These are phyloP conservation scores for Erethizon dorsatum DNA, from an alignment of 2,797 vertebrate genomes.

Conservation along the genomic window DNA sequence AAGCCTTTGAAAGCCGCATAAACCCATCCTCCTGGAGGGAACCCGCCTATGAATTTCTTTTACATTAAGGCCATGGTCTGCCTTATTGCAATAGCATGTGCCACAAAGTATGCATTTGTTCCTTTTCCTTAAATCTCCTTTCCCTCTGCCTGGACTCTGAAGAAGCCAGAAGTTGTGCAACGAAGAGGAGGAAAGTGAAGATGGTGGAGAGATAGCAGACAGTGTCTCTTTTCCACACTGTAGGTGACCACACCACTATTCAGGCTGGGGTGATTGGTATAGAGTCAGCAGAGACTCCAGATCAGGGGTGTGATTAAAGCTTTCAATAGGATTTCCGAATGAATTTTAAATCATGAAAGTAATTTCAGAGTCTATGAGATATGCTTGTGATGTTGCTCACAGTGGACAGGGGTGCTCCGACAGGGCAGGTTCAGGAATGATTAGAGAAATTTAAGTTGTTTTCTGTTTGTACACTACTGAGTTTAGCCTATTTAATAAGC, in stretches of 20 bases:
- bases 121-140: not conserved
- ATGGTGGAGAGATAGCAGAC: not conserved
- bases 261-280: rapidly evolving
- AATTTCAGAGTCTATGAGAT: not conserved
- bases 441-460: slow-evolving; percentile 14
- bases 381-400: not conserved
- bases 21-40: not conserved
- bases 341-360: slow-evolving; percentile 39
- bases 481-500: not conserved
- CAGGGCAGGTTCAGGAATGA: not conserved
- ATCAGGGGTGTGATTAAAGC: not conserved
- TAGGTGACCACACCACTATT: not conserved
- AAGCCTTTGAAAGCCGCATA: not conserved
- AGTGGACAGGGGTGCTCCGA: not conserved
- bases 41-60: not conserved
- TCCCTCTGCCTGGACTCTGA: not conserved
- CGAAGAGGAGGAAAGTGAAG: not conserved
- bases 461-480: not conserved
- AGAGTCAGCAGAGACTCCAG: not conserved
- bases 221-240: not conserved
- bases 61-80: not conserved
- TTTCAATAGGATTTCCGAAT: not conserved
- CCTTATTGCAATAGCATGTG: not conserved
- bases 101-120: not conserved
- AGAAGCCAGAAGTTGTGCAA: not conserved